Evolutionary conservation across 2,113 vertebrate genomes (phyloP).

Genomic region (Phainopepla nitens): DNA sequence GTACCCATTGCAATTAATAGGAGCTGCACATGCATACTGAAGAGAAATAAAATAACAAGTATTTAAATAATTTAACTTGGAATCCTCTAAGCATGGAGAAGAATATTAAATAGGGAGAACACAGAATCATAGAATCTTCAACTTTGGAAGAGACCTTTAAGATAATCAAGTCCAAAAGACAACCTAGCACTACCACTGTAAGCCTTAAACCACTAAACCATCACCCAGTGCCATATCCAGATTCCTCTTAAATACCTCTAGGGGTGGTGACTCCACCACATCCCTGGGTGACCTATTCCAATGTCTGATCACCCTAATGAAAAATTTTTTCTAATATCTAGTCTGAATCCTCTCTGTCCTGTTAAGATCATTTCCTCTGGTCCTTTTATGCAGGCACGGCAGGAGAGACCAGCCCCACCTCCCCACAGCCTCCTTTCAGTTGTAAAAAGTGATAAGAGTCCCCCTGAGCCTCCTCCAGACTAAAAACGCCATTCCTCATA

Average conservation of each 20-base stretch:
- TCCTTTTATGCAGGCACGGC: not conserved
- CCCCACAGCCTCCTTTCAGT: not conserved
- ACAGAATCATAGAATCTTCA: not conserved
- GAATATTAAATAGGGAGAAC: not conserved
- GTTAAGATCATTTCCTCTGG: not conserved
- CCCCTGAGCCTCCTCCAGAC: not conserved
- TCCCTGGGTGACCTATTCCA: not conserved
- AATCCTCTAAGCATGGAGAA: not conserved
- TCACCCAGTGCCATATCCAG: accelerated
- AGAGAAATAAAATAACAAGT: not conserved
- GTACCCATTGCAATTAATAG: not conserved
- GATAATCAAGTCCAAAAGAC: not conserved
- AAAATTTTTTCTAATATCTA: not conserved
- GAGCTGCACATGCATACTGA: not conserved
- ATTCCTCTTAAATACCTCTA: not conserved
- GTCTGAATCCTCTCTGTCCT: not conserved
- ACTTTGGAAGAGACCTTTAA: not conserved
- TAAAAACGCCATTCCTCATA: not conserved
- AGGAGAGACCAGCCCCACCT: not conserved
- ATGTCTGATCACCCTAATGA: not conserved
- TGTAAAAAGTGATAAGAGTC: not conserved
- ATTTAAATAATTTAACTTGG: not conserved
- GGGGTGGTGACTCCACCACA: not conserved
- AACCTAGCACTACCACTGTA: not conserved
- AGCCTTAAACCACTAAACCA: not conserved